Conservation (phyloP, 2,113 vertebrate species). For the Athene noctua region DNA sequence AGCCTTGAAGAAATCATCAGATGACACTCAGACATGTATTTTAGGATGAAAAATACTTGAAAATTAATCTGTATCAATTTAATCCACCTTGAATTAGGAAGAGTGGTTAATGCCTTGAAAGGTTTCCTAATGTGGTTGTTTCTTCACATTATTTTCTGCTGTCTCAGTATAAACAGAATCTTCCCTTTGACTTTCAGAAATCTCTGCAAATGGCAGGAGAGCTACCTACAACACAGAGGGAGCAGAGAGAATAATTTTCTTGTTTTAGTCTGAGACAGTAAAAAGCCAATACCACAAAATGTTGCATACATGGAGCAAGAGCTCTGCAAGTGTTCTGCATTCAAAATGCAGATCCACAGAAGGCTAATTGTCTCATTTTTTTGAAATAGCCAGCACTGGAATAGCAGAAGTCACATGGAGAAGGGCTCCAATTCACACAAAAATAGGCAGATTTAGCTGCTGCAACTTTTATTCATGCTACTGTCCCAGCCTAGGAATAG, state of each 20-base stretch:
- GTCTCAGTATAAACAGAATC: not conserved
- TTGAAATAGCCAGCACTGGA: constrained; percentile 29
- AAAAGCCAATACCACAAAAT: constrained; percentile 24
- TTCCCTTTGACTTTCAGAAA: not conserved
- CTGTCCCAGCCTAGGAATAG: constrained; percentile 1
- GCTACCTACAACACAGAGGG: not conserved
- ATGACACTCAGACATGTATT: not conserved
- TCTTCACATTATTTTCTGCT: not conserved
- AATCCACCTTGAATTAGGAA: not conserved
- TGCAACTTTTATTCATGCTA: not conserved
- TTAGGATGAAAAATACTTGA: not conserved
- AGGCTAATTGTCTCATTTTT: constrained; percentile 46
- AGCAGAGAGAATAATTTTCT: not conserved
- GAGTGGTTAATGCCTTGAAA: not conserved
- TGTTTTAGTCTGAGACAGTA: not conserved
- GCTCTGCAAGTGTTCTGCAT: constrained; percentile 50
- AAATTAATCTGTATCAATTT: not conserved
- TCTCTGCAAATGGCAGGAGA: not conserved
- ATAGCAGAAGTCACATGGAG: constrained; percentile 52
- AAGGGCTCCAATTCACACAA: constrained; percentile 34
- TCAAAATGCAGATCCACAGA: constrained; percentile 47
- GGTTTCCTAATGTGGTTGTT: not conserved
- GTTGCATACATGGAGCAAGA: constrained; percentile 32
- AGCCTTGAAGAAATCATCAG: not conserved
- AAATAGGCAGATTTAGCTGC: constrained; percentile 45